A percentile compares a stretch with the other conserved stretches of the same genome.
Evolutionary conservation across 2,113 vertebrate genomes (phyloP).

Genomic region (Tachuris rubrigastra): DNA sequence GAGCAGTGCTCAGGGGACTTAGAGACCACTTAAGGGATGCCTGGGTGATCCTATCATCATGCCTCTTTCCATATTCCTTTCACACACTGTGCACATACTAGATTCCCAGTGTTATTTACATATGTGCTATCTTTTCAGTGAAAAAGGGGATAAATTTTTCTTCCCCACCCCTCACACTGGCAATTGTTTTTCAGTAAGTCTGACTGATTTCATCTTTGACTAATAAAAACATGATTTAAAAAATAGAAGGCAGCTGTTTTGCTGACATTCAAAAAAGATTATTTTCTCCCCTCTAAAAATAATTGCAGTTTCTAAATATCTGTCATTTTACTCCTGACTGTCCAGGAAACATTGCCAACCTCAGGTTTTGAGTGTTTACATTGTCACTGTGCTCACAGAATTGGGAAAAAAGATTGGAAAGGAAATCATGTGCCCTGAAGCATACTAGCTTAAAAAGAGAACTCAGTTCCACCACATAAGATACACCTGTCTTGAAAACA

Average conservation of each 20-base stretch:
- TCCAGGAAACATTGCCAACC: not conserved
- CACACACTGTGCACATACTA: not conserved
- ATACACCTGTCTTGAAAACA: not conserved
- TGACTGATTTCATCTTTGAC: not conserved
- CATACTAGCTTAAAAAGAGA: not conserved
- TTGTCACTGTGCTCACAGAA: not conserved
- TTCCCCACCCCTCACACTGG: rapidly evolving
- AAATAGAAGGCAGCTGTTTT: not conserved
- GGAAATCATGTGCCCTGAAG: not conserved
- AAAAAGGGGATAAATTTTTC: not conserved
- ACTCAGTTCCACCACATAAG: not conserved
- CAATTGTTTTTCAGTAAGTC: not conserved
- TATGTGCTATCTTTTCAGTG: not conserved
- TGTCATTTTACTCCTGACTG: not conserved
- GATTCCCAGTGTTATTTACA: not conserved
- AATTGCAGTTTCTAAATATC: not conserved
- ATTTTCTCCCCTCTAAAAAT: not conserved
- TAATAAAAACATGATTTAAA: not conserved
- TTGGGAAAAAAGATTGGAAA: not conserved
- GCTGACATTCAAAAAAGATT: not conserved
- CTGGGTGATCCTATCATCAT: not conserved
- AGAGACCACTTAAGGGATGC: not conserved
- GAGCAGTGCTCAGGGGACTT: not conserved
- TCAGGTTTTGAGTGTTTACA: not conserved
- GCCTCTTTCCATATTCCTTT: not conserved